These are phyloP conservation scores for Chelonus formosanus DNA, from an alignment of 2,888 invertebrate species.

Conservation along the genomic window DNA sequence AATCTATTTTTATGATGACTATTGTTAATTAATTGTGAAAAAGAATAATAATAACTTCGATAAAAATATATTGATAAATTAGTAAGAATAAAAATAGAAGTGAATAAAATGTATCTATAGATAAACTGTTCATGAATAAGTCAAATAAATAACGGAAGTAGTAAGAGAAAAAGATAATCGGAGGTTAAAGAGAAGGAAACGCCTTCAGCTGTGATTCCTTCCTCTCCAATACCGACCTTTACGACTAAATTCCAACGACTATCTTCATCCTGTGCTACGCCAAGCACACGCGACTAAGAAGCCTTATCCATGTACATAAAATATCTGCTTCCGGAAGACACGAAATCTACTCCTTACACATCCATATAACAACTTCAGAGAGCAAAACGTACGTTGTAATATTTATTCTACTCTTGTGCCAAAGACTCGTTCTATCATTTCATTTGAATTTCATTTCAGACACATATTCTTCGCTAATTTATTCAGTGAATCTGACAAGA, in stretches of 20 bases:
- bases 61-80: too few relatives aligned
- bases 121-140: too few relatives aligned
- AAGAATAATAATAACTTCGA: too few relatives aligned
- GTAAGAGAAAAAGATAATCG: constrained; percentile 10
- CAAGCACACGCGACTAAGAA: constrained; percentile 30
- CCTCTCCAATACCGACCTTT: constrained; percentile 37
- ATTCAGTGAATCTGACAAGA: constrained; percentile 7
- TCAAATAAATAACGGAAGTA: too few relatives aligned
- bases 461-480: constrained; percentile 15
- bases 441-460: constrained; percentile 18
- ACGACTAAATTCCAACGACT: constrained; percentile 45
- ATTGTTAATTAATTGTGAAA: too few relatives aligned
- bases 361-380: constrained; percentile 2
- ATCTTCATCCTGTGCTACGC: constrained; percentile 45
- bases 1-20: too few relatives aligned
- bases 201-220: constrained; percentile 53
- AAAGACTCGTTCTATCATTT: constrained; percentile 9
- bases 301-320: constrained; percentile 36
- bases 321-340: constrained; percentile 39
- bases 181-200: constrained; percentile 37
- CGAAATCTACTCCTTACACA: neutral
- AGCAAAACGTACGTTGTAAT: constrained; percentile 1
- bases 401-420: neutral
- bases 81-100: too few relatives aligned
- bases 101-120: too few relatives aligned